Conservation (phyloP, 1,140 invertebrate genomes). For the Dreissena rostriformis region DNA sequence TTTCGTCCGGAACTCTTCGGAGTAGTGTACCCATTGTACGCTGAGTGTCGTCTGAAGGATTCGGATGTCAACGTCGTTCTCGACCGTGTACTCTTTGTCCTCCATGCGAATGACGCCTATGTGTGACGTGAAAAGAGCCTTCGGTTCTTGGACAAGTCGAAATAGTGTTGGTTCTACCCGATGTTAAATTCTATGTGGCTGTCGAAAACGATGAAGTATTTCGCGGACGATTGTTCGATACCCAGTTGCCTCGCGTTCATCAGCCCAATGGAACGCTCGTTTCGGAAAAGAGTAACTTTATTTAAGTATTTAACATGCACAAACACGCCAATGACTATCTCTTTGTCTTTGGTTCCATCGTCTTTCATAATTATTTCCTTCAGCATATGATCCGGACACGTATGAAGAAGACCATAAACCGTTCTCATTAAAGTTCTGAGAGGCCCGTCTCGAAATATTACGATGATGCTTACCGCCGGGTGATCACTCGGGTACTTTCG, state of each 20-base stretch:
- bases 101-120: constrained; percentile 18
- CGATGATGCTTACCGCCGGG: constrained; percentile 85
- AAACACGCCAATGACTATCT: background rate
- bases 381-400: constrained; percentile 89
- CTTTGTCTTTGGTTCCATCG: constrained; percentile 81
- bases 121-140: constrained; percentile 34
- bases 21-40: constrained; percentile 15
- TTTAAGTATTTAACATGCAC: constrained; percentile 30
- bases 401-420: constrained; percentile 92
- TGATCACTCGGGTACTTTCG: constrained; percentile 77
- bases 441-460: constrained; percentile 94
- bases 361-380: constrained; percentile 94
- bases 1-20: background rate
- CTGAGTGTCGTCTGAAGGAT: constrained; percentile 16
- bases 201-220: constrained; percentile 45
- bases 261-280: constrained; percentile 13
- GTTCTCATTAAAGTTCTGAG: constrained; percentile 91
- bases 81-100: background rate
- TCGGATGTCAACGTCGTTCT: background rate
- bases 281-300: constrained; percentile 24
- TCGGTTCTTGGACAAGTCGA: constrained; percentile 34
- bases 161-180: constrained; percentile 41
- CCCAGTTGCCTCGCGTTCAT: constrained; percentile 44
- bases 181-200: constrained; percentile 39
- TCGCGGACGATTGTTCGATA: background rate